A percentile compares a stretch with the other conserved stretches of the same genome.
phyloP scores from a whole-genome alignment of 2,113 vertebrate genomes.

The Hippocampus comes region DNA sequence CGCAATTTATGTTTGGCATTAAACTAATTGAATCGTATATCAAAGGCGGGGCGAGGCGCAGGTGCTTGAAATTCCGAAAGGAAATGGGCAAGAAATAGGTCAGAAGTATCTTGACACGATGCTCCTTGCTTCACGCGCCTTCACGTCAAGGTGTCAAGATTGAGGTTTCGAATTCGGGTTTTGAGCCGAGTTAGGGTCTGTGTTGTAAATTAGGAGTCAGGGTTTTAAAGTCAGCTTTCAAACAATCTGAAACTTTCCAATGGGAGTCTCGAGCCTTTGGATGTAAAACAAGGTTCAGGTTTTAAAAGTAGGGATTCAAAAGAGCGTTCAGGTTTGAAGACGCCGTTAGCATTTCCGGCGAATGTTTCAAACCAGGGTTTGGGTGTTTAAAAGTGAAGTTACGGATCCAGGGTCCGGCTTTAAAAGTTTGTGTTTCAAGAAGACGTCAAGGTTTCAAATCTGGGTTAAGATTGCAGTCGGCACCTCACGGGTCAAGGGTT shows the following conservation, averaged over 20 bases:
- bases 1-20: conserved; percentile 75
- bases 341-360: background rate
- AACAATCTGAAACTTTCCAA: too few relatives aligned
- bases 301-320: background rate
- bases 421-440: too few relatives aligned
- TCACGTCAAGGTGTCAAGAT: too few relatives aligned
- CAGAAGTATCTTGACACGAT: background rate
- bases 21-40: conserved; percentile 73
- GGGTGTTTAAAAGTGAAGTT: background rate
- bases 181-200: conserved; percentile 52
- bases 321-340: background rate
- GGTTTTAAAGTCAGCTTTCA: too few relatives aligned
- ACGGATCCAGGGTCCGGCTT: too few relatives aligned
- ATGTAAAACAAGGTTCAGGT: background rate
- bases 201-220: too few relatives aligned
- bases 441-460: too few relatives aligned
- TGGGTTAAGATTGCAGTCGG: too few relatives aligned
- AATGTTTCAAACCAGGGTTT: too few relatives aligned
- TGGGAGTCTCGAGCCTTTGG: too few relatives aligned
- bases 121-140: too few relatives aligned
- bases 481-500: too few relatives aligned
- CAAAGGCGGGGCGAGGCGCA: conserved; percentile 54
- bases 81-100: background rate
- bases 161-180: conserved; percentile 20
- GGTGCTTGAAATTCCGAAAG: conserved; percentile 43